phyloP scores from a whole-genome alignment of 2,888 invertebrate species.

The Fragum sueziense region DNA sequence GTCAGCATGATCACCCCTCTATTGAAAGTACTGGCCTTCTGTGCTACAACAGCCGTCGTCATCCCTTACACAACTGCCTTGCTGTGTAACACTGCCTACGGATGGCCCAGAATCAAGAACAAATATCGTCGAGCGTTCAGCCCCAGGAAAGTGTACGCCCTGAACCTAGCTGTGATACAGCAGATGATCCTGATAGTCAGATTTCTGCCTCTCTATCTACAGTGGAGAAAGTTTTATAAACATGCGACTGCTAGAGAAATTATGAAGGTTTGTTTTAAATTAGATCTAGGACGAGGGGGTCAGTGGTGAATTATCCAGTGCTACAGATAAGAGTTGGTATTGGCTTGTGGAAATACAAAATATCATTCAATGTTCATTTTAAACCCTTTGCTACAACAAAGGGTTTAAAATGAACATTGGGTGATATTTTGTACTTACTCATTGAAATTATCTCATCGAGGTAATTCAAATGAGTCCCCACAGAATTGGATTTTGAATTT shows the following conservation, averaged over 20 bases:
- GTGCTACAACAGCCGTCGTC: conserved; percentile 71
- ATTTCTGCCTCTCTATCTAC: conserved; percentile 70
- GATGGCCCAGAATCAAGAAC: conserved; percentile 74
- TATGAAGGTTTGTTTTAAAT: conserved; percentile 68
- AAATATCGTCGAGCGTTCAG: conserved; percentile 74
- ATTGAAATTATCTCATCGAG: too few relatives aligned
- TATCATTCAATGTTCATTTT: too few relatives aligned
- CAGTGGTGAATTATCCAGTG: too few relatives aligned
- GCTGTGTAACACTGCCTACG: conserved; percentile 76
- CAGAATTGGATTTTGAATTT: too few relatives aligned
- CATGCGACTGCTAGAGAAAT: conserved; percentile 63
- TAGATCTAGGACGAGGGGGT: too few relatives aligned
- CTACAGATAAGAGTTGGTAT: too few relatives aligned
- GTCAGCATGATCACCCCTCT: conserved; percentile 39
- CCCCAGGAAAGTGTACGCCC: conserved; percentile 76
- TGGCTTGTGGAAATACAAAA: too few relatives aligned
- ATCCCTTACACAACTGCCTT: conserved; percentile 79
- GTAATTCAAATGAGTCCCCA: too few relatives aligned
- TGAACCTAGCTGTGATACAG: conserved; percentile 75
- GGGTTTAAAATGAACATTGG: too few relatives aligned
- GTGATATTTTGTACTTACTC: too few relatives aligned
- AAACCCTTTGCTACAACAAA: too few relatives aligned
- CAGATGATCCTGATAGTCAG: conserved; percentile 64
- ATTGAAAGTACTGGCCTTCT: conserved; percentile 48
- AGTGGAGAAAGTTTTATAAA: conserved; percentile 75